phyloP scores from a whole-genome alignment of 1,140 invertebrate genomes.

The Neoseiulus cucumeris region DNA sequence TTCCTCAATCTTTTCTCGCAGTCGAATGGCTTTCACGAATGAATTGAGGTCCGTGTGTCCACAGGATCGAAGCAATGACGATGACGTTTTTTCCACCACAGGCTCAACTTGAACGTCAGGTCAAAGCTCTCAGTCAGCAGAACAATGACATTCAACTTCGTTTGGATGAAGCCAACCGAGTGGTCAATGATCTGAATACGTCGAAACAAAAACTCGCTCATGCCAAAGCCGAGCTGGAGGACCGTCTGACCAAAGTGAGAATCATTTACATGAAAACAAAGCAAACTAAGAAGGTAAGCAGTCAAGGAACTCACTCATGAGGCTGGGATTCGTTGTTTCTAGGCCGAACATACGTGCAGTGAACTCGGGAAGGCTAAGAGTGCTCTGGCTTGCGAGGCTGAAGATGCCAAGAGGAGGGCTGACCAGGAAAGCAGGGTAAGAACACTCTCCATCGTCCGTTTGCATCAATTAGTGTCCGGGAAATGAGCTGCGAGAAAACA shows the following conservation, averaged over 20 bases:
- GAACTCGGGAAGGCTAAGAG: slow-evolving; percentile 29
- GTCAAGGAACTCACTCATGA: no score
- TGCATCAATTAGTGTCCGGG: no score
- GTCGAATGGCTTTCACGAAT: no score
- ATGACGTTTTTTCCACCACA: no score
- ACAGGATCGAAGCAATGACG: no score
- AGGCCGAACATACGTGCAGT: slow-evolving; percentile 27
- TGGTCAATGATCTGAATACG: background rate
- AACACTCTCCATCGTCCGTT: no score
- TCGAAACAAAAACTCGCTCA: background rate
- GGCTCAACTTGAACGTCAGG: slow-evolving; percentile 25
- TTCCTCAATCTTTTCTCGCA: no score
- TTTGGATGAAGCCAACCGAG: slow-evolving; percentile 28
- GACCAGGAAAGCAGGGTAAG: slow-evolving; percentile 30
- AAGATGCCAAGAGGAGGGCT: slow-evolving; percentile 29
- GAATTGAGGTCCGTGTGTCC: no score
- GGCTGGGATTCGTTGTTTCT: no score
- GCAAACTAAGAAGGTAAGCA: no score
- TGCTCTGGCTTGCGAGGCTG: slow-evolving; percentile 27
- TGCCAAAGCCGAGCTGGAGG: background rate
- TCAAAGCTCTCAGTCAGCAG: background rate
- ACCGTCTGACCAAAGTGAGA: background rate
- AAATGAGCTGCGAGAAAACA: no score
- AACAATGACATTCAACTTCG: slow-evolving; percentile 25
- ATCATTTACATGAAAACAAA: no score